A percentile compares a stretch with the other conserved stretches of the same genome.
These are phyloP conservation scores for Heliconius congener DNA, from an alignment of 1,140 invertebrate genomes.

Conservation along the genomic window DNA sequence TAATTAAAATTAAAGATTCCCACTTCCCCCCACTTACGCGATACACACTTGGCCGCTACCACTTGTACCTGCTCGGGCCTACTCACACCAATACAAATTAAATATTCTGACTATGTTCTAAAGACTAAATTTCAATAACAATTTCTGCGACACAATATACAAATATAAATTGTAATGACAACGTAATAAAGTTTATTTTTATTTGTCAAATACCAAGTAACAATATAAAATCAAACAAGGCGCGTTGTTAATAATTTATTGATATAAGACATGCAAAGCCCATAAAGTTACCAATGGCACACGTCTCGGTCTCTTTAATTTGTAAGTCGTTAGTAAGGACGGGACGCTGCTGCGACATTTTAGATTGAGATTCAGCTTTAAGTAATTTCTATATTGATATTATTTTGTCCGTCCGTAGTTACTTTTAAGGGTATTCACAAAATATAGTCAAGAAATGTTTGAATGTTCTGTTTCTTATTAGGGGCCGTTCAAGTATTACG, in stretches of 20 bases:
- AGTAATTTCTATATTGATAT: conserved; percentile 50
- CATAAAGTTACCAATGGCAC: conserved; percentile 80
- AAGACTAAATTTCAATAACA: conserved; percentile 65
- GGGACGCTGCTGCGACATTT: conserved; percentile 51
- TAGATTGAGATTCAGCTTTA: conserved; percentile 70
- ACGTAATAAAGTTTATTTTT: conserved; percentile 60
- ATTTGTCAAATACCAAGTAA: conserved; percentile 55
- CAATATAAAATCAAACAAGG: conserved; percentile 78
- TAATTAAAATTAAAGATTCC: conserved; percentile 78
- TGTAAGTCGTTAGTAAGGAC: conserved; percentile 78
- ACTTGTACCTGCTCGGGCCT: conserved; percentile 60
- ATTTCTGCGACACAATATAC: conserved; percentile 12
- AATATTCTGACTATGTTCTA: conserved; percentile 58
- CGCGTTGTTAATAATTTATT: conserved; percentile 81
- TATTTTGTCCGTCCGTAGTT: conserved; percentile 17
- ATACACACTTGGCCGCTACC: conserved; percentile 64
- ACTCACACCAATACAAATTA: conserved; percentile 63
- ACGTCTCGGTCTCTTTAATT: conserved; percentile 78
- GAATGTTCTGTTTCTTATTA: neutral
- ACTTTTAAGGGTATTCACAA: neutral
- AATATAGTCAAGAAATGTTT: neutral
- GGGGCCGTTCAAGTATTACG: too few relatives aligned
- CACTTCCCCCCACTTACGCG: conserved; percentile 63
- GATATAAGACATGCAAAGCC: conserved; percentile 80
- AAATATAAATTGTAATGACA: conserved; percentile 58